Conservation (phyloP, 2,113 vertebrate genomes). For the Otis tarda region DNA sequence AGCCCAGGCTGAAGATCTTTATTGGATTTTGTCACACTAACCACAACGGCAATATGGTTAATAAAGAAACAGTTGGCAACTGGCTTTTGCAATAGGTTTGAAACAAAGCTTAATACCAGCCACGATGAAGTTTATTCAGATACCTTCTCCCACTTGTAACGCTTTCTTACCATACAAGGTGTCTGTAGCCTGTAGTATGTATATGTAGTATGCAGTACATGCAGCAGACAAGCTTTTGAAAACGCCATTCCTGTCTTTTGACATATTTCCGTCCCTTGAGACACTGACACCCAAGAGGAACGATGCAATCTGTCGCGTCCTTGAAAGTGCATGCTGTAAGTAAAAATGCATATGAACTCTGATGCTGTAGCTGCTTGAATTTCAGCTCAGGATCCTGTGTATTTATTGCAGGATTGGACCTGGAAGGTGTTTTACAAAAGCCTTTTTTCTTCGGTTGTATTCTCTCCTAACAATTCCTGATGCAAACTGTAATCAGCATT, state of each 20-base stretch:
- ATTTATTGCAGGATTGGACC: not conserved
- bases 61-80: not conserved
- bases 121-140: not conserved
- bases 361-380: not conserved
- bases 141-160: not conserved
- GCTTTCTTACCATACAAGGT: accelerated
- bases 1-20: not conserved
- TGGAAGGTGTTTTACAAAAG: not conserved
- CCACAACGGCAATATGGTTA: not conserved
- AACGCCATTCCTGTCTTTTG: not conserved
- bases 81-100: not conserved
- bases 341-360: not conserved
- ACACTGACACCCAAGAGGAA: not conserved
- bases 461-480: not conserved
- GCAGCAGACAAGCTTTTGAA: not conserved
- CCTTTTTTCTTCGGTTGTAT: not conserved
- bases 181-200: not conserved
- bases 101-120: not conserved
- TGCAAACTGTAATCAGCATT: not conserved
- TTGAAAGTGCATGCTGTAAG: not conserved
- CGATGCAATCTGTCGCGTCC: accelerated
- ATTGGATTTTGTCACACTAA: not conserved
- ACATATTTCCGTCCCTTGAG: not conserved
- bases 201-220: not conserved
- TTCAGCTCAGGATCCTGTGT: not conserved